Base-by-base conservation (phyloP, 2,888 invertebrate genomes). In the Drosophila quinaria region DNA sequence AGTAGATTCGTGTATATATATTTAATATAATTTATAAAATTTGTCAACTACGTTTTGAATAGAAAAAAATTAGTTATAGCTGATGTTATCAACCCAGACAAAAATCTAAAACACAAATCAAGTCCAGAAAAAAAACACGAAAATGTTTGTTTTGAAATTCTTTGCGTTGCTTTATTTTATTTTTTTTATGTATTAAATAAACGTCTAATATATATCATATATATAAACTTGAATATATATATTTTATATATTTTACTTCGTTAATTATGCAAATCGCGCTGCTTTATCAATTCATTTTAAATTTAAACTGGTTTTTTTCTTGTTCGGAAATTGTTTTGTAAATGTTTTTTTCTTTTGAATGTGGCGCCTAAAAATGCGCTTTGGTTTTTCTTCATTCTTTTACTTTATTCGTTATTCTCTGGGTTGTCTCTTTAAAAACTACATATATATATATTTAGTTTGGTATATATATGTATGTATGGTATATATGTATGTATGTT, bases 31-130 rank as follows among this genome's bases (percentile, higher is more conserved):
- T 49, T 74, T 10, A 39, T 74, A 50, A 70, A 58, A 71, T 73
- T 85, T 83, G 63, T 79, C 71, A 70, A 81, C 85, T 82, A 87
- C 72, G 47, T 81, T 83, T 84, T 75, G 81, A 75, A 81, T 87
- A 84, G 66, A 87, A 87, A 77, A 74, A 74, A 78, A 62, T 60
- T 79, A 74, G 70, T 74, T 70, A 63, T 79, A 70, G 70, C 65
- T 78, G 76, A 78, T 74, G 65, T 78, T 58, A 71, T 66, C 61
- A 61, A 58, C 72, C 37, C 55, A 75, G 39, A 62, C 31, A 58
- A 74, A 58, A 74, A 31, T 51, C 49, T 10, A 55, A 61, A 67
- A 60, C 61, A 59, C 63, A 52, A 55, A 58, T 63, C 35, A 50
- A 59, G 17, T 70, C 50, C 39, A 29, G 15, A 17, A 11, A 46